phyloP scores from a whole-genome alignment of 2,113 vertebrate genomes.

The Elachura formosa region DNA sequence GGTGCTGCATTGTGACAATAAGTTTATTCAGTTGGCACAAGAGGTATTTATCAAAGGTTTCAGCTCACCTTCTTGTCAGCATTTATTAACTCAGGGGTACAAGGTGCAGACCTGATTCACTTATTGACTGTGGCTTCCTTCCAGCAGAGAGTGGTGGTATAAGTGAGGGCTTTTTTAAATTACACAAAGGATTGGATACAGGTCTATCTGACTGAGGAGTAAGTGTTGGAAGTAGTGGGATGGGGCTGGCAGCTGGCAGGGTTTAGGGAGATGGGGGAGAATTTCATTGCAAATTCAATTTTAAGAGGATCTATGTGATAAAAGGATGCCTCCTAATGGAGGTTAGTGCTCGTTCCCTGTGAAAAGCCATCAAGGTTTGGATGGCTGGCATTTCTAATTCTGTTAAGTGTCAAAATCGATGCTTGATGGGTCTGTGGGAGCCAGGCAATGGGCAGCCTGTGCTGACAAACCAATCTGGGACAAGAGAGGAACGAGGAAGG shows the following conservation, averaged over 20 bases:
- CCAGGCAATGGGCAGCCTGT: slow-evolving; percentile 40
- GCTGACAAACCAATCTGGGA: slow-evolving; percentile 46
- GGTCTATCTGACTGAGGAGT: not conserved
- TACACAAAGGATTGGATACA: not conserved
- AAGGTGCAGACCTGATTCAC: slow-evolving; percentile 3
- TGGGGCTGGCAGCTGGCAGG: not conserved
- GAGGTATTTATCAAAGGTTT: not conserved
- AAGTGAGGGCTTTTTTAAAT: not conserved
- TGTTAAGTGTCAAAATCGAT: slow-evolving; percentile 63
- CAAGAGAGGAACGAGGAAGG: not conserved
- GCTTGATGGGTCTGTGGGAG: slow-evolving; percentile 24
- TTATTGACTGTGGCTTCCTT: slow-evolving; percentile 5
- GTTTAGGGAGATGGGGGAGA: slow-evolving; percentile 4
- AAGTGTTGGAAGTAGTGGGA: not conserved
- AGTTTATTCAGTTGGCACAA: not conserved
- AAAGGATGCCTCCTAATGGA: slow-evolving; percentile 54
- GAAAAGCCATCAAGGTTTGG: slow-evolving; percentile 24
- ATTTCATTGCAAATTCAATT: slow-evolving; percentile 49
- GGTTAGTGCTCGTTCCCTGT: slow-evolving; percentile 36
- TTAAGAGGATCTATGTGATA: slow-evolving; percentile 40
- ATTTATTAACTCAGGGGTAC: slow-evolving; percentile 14
- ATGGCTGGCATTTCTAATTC: slow-evolving; percentile 57
- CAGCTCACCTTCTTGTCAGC: not conserved
- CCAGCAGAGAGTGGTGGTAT: not conserved
- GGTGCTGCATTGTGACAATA: not conserved